phyloP scores from a whole-genome alignment of 2,113 vertebrate genomes.

The Clarias batrachus region DNA sequence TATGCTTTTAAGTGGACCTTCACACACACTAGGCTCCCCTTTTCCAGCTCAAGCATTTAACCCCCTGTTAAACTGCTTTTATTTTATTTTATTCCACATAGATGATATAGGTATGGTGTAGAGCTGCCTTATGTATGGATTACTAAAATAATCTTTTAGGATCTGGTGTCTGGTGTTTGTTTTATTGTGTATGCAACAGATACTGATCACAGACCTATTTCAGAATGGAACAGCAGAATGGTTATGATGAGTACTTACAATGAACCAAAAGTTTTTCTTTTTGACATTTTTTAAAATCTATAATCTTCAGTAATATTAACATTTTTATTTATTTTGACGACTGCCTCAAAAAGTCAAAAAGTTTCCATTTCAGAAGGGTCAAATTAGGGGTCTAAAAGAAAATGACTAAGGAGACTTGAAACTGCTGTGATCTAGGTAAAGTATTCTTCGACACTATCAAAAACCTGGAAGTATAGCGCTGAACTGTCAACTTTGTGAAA shows the following conservation, averaged over 20 bases:
- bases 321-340: neutral
- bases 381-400: too few species aligned
- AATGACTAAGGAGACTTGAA: too few species aligned
- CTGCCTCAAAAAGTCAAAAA: too few species aligned
- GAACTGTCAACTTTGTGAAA: too few species aligned
- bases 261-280: neutral
- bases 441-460: too few species aligned
- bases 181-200: neutral
- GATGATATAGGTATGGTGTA: constrained; percentile 13
- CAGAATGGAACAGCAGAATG: neutral
- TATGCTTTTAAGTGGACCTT: neutral
- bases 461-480: too few species aligned
- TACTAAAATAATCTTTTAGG: constrained; percentile 35
- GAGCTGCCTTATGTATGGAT: constrained; percentile 25
- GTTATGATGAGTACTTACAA: neutral
- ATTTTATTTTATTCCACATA: neutral
- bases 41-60: constrained; percentile 6
- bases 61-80: constrained; percentile 14
- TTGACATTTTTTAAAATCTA: neutral
- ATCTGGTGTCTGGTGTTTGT: constrained; percentile 16
- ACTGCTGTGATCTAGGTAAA: too few species aligned
- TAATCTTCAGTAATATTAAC: neutral
- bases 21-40: constrained; percentile 1
- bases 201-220: neutral
- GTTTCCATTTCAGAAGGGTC: too few species aligned